Evolutionary conservation across 2,797 vertebrate species (phyloP), one percentile per base, ranked within the genome.

Genomic region (Typhlichthys subterraneus): DNA sequence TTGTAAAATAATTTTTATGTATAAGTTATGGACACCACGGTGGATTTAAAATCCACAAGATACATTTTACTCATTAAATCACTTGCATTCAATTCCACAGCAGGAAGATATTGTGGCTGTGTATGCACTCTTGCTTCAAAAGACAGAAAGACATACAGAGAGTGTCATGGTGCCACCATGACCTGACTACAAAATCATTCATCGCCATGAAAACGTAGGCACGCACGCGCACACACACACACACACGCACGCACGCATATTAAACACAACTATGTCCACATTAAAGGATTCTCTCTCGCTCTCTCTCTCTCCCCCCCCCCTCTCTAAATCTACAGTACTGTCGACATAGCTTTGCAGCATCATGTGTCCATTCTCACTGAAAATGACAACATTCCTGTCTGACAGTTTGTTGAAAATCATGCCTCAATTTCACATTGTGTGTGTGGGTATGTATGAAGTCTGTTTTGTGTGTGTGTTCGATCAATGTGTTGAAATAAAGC

Each of bases 151-250:
- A 73, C 57, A 46, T 11, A 61, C 61, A 67, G 38, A 63, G 53
- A 53, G 55, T 72, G 74, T 50, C 66, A 23, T 55, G 66, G 67
- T 59, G 67, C 51, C 70, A 71, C 57, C 72, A 70, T 77, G 72
- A 84, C 70, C 64, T 29, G 50, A 72, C 65, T 61, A 71, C 79
- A 67, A 79, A 83, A 79, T 71, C 47, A 75, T 77, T 81, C 55
- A 63, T 81, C 13, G 15, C 59, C 42, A 17, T 56, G 45, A 47
- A 46, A 49, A 42, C 10, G 13, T 13, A 17, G 33, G 9, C 48
- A 52, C 10, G 23, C 57, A 7, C 42, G 47, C 46, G 46, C 53
- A 62, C 56, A 61, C 49, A 48, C 62, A 60, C 11, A 58, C 57
- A 57, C 47, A 63, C 45, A 47, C 14, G 53, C 13, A 14, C 63